A percentile compares a stretch with the other conserved stretches of the same genome.
Evolutionary conservation across 2,888 invertebrate species (phyloP).

Genomic region (Hetaerina titia): DNA sequence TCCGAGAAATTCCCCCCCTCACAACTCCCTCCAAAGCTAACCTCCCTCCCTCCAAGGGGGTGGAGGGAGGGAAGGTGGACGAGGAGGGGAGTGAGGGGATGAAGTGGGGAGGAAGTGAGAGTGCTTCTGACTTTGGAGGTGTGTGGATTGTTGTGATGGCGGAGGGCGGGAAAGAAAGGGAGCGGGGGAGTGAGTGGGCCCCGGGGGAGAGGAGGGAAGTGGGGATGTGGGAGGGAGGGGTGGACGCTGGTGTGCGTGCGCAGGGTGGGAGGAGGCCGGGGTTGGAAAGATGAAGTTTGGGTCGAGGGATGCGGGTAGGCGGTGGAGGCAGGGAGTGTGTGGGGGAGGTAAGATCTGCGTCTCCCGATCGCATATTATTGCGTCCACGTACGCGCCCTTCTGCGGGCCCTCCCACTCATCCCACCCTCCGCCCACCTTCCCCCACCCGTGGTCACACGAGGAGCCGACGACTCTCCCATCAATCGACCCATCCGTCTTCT

Average conservation of each 20-base stretch:
- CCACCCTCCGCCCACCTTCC: neutral
- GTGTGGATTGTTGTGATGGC: constrained; percentile 2
- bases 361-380: constrained; percentile 47
- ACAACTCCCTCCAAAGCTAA: neutral
- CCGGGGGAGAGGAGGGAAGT: neutral
- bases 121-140: neutral
- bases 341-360: constrained; percentile 7
- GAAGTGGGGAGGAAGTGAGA: neutral
- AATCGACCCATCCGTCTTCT: constrained; percentile 64
- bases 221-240: neutral
- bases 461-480: constrained; percentile 40
- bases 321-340: neutral
- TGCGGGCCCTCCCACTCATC: neutral
- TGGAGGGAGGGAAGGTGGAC: neutral
- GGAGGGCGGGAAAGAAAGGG: neutral
- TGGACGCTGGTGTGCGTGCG: neutral
- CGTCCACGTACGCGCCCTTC: constrained; percentile 45
- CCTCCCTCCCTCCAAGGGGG: neutral
- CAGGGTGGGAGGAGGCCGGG: neutral
- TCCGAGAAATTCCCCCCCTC: neutral
- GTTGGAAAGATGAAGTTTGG: neutral
- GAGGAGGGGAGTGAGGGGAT: neutral
- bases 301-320: neutral
- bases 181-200: neutral
- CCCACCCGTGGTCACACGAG: neutral